Evolutionary conservation across 2,797 vertebrate species (phyloP).

Genomic region (Sparus aurata): DNA sequence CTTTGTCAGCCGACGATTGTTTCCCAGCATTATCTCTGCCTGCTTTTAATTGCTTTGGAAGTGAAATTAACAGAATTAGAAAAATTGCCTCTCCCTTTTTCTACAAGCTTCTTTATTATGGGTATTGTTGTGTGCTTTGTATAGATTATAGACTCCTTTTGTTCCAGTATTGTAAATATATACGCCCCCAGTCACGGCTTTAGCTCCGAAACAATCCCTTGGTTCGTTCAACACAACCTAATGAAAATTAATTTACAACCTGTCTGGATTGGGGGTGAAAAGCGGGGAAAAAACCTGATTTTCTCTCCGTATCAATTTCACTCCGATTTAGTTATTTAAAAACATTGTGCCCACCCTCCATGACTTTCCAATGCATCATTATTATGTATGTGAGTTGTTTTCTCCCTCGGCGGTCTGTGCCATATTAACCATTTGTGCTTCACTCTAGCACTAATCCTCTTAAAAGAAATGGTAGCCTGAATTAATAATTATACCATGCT

Average conservation of each 20-base stretch:
- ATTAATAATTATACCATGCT: constrained; percentile 41
- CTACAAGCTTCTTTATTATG: constrained; percentile 92
- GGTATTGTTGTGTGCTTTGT: constrained; percentile 95
- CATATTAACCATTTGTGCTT: constrained; percentile 43
- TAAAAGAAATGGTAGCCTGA: constrained; percentile 46
- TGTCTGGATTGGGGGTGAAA: constrained; percentile 68
- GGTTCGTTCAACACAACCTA: constrained; percentile 73
- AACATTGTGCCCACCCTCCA: constrained; percentile 43
- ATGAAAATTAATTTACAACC: constrained; percentile 87
- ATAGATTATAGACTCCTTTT: constrained; percentile 92
- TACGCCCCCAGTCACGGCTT: constrained; percentile 92
- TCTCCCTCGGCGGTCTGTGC: constrained; percentile 33
- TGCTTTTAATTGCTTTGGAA: constrained; percentile 97
- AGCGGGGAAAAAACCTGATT: constrained; percentile 26
- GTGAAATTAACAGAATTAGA: constrained; percentile 98
- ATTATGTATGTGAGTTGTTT: constrained; percentile 38
- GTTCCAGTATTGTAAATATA: constrained; percentile 94
- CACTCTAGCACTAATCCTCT: constrained; percentile 61
- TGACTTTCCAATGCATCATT: constrained; percentile 47
- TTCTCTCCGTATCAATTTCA: constrained; percentile 61
- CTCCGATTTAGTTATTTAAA: constrained; percentile 42
- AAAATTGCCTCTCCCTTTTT: constrained; percentile 93
- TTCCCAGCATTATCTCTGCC: constrained; percentile 93
- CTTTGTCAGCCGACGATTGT: constrained; percentile 91
- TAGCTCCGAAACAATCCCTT: constrained; percentile 83